Evolutionary conservation across 1,140 invertebrate genomes (phyloP).

Genomic region (Drosophila virilis): DNA sequence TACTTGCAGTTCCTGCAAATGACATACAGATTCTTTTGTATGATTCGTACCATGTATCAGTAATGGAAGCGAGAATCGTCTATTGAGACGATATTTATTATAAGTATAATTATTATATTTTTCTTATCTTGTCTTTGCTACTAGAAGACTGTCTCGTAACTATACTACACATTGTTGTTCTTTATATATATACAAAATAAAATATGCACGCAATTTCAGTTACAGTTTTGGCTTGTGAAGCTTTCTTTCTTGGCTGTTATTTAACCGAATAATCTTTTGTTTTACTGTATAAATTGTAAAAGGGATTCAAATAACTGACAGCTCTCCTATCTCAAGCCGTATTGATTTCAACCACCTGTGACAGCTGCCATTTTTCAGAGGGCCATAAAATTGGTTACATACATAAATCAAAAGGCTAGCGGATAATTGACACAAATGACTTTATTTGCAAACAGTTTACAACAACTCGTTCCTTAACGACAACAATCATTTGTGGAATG

Average conservation of each 20-base stretch:
- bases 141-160: background rate
- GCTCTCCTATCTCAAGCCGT: no score
- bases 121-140: background rate
- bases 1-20: constrained; percentile 41
- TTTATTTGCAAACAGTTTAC: constrained; percentile 16
- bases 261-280: background rate
- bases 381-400: background rate
- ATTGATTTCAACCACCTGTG: background rate
- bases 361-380: constrained; percentile 21
- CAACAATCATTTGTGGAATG: constrained; percentile 21
- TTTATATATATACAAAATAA: background rate
- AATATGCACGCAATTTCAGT: background rate
- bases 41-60: constrained; percentile 55
- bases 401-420: constrained; percentile 7
- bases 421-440: constrained; percentile 17
- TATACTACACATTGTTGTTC: background rate
- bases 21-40: constrained; percentile 53
- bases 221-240: no score
- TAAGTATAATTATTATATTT: background rate
- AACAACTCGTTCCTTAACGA: constrained; percentile 13
- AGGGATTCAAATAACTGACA: background rate
- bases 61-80: background rate
- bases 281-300: background rate
- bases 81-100: background rate
- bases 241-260: background rate